Evolutionary conservation across 2,888 invertebrate species (phyloP).

Genomic region (Hypsopygia costalis): DNA sequence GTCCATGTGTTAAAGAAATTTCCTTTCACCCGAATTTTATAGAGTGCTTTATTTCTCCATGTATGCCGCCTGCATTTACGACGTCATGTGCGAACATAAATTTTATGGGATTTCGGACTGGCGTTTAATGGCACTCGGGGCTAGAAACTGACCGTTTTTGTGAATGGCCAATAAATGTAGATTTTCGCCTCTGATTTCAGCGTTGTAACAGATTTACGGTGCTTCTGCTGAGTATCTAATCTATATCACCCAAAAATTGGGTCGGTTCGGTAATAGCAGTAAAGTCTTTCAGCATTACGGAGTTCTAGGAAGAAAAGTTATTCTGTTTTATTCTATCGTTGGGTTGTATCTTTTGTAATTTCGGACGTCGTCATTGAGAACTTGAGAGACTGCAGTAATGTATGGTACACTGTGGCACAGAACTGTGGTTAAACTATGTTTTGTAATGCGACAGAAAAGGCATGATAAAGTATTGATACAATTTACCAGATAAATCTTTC

Average conservation of each 20-base stretch:
- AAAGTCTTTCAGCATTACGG: too few species aligned
- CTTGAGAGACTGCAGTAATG: too few species aligned
- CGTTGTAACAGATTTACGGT: not conserved
- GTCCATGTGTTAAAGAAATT: constrained; percentile 37
- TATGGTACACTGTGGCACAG: too few species aligned
- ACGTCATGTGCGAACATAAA: constrained; percentile 61
- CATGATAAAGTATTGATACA: too few species aligned
- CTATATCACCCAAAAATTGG: not conserved
- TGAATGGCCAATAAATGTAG: constrained; percentile 36
- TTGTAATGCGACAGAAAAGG: too few species aligned
- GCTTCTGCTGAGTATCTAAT: not conserved
- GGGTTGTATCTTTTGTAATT: too few species aligned
- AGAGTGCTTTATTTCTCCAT: constrained; percentile 43
- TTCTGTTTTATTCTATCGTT: too few species aligned
- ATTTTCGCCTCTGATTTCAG: constrained; percentile 17
- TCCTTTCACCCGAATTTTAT: constrained; percentile 54
- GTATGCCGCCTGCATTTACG: constrained; percentile 54
- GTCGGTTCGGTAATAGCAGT: too few species aligned
- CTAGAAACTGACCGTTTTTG: constrained; percentile 44
- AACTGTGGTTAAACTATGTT: too few species aligned
- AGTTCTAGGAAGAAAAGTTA: too few species aligned
- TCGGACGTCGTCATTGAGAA: too few species aligned
- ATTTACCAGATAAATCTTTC: too few species aligned
- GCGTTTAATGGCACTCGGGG: constrained; percentile 50
- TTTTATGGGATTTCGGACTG: constrained; percentile 60